These are phyloP conservation scores for Pristionchus fissidentatus DNA, from an alignment of 2,888 invertebrate species.

Conservation along the genomic window DNA sequence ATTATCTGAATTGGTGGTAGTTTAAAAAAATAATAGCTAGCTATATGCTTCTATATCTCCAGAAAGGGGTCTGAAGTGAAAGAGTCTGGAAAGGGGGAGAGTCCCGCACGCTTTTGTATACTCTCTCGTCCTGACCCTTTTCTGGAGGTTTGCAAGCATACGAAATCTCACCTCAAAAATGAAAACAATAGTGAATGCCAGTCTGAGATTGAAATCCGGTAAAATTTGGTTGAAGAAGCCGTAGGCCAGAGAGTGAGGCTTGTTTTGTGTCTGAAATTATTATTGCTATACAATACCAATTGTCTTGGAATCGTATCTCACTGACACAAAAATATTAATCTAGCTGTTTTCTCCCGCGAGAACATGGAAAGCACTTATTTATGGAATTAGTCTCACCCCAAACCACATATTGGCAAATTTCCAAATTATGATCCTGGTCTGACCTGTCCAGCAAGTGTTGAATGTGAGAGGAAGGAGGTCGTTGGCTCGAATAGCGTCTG, in stretches of 20 bases:
- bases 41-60: no score
- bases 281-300: not conserved
- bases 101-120: no score
- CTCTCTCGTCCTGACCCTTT: no score
- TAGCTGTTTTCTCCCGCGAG: no score
- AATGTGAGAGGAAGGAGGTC: slow-evolving; percentile 18
- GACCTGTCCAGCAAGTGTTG: slow-evolving; percentile 41
- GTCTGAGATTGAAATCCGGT: slow-evolving; percentile 46
- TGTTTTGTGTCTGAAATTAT: slow-evolving; percentile 52
- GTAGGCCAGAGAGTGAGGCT: slow-evolving; percentile 58
- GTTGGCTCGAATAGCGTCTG: slow-evolving; percentile 38
- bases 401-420: not conserved
- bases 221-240: slow-evolving; percentile 53
- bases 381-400: not conserved
- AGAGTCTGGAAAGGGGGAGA: not conserved
- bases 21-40: not conserved
- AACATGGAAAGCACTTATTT: not conserved
- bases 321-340: no score
- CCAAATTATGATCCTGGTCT: no score
- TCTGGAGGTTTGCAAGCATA: not conserved
- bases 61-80: no score
- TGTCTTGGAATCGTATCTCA: no score
- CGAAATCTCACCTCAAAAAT: slow-evolving; percentile 50
- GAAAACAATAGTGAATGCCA: slow-evolving; percentile 52
- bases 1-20: not conserved